Base-by-base conservation (phyloP, 2,888 invertebrate genomes). In the Operophtera brumata region DNA sequence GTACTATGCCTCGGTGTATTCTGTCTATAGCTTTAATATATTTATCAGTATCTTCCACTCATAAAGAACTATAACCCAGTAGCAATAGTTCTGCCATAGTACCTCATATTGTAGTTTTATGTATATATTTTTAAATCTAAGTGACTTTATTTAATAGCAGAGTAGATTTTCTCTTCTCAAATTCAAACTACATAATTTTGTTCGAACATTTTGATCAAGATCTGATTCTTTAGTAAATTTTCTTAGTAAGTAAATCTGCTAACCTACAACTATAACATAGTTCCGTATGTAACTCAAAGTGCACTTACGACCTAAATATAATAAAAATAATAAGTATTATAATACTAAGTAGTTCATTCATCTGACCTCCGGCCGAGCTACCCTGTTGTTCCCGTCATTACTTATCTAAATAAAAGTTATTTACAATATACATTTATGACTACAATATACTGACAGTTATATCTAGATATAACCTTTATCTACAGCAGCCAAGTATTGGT, bases 11-110 rank as follows among this genome's bases (percentile, higher is more conserved):
- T 86, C 86, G 88, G 80, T 84, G 67, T 83, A 80, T 78, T 82
- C 84, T 78, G 73, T 72, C 77, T 75, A 84, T 88, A 89, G 89
- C 88, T 90, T 89, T 90, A 90, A 89, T 85, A 80, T 83, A 73
- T 83, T 85, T 75, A 77, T 70, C 87, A 86, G 83, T 87, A 87
- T 88, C 86, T 87, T 87, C 89, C 86, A 87, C 77, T 77, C 78
- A 55, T 75, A 76, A 72, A 73, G 86, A 84, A 72, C 72, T 84
- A 84, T 72, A 74, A 70, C 70, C 70, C 71, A 72, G 71, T 76
- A 73, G 85, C 86, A 86, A 89, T 89, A 89, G 86, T 84, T 81
- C 83, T 76, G 82, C 86, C 88, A 86, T 71, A 85, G 73, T 89
- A 89, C 89, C 89, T 89, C 89, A 88, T 67, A 86, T 82, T 78